Percentiles rank a stretch among this genome's conserved stretches.
phyloP scores from a whole-genome alignment of 2,888 invertebrate genomes.

The Eilema depressum region DNA sequence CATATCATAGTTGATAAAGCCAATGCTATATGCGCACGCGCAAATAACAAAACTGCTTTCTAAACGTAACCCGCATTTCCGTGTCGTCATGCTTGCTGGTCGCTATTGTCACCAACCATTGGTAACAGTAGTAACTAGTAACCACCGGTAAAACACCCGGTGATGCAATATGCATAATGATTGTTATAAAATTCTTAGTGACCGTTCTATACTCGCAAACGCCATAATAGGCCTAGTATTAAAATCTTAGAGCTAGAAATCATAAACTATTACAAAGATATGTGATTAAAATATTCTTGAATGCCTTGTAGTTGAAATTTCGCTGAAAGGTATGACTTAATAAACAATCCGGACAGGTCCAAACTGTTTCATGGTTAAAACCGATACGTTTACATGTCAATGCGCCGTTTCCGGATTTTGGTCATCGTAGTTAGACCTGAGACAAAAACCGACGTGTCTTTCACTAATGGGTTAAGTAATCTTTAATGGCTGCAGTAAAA shows the following conservation, averaged over 20 bases:
- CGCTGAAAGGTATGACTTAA: background rate
- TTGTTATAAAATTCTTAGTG: background rate
- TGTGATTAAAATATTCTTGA: background rate
- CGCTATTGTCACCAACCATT: conserved; percentile 52
- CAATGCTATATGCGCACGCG: conserved; percentile 40
- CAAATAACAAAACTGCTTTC: conserved; percentile 61
- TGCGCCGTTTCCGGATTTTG: background rate
- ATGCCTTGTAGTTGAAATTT: background rate
- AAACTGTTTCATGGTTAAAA: background rate
- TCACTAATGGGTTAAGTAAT: background rate
- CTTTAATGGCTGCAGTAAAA: background rate
- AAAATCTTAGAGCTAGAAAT: background rate
- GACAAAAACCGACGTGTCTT: background rate
- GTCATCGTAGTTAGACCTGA: too few relatives aligned
- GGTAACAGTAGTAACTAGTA: conserved; percentile 20
- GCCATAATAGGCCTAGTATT: background rate
- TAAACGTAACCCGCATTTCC: conserved; percentile 67
- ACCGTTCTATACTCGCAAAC: background rate
- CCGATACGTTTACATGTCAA: background rate
- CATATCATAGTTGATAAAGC: conserved; percentile 26
- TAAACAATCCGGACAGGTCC: background rate
- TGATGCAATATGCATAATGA: conserved; percentile 17
- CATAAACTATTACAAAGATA: background rate
- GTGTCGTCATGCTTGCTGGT: conserved; percentile 62
- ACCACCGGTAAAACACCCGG: conserved; percentile 19